Conservation (phyloP, 2,113 vertebrate genomes). For the Channa argus region DNA sequence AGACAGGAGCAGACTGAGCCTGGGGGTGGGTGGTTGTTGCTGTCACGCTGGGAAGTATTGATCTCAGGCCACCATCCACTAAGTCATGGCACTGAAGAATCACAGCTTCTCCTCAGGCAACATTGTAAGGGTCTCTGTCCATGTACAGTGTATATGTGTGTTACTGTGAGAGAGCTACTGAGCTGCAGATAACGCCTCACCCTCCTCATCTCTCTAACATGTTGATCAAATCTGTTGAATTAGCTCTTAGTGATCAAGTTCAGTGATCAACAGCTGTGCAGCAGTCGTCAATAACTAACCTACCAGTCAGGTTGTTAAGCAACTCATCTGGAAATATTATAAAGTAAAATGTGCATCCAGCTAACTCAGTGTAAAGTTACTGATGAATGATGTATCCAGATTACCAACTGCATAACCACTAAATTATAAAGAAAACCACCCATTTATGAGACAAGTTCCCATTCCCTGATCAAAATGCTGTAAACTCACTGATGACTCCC, state of each 20-base stretch:
- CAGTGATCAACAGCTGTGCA: no score
- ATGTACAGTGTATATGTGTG: neutral
- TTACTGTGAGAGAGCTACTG: no score
- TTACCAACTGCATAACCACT: neutral
- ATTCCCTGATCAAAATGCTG: neutral
- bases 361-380: no score
- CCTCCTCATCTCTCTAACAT: no score
- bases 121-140: neutral
- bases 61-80: slow-evolving; percentile 39
- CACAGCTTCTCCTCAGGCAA: slow-evolving; percentile 33
- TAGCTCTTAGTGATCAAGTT: no score
- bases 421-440: neutral
- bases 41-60: slow-evolving; percentile 45
- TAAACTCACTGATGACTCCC: neutral
- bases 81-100: slow-evolving; percentile 21
- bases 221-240: no score
- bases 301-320: no score
- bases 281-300: no score
- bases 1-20: slow-evolving; percentile 25
- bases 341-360: no score
- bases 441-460: neutral
- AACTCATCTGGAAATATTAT: no score
- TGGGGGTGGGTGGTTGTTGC: slow-evolving; percentile 12
- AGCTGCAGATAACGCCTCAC: no score
- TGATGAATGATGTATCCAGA: no score